Base-by-base conservation (phyloP, 2,113 vertebrate species). In the zebrafish (Danio rerio) region DNA sequence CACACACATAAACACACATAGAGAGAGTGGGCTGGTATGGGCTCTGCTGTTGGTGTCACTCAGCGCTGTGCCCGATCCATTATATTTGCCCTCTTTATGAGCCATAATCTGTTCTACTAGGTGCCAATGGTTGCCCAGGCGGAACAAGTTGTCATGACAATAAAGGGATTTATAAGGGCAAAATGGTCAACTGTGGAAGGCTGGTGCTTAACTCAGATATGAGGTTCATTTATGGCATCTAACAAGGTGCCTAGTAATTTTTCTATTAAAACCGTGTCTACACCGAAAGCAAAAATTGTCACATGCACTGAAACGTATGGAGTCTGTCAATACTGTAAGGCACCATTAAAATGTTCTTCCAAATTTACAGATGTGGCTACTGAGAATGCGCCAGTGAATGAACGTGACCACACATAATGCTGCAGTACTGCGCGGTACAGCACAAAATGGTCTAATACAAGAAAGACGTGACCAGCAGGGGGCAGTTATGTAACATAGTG, bases 61-160 rank as follows among this genome's bases (percentile, higher is more conserved):
- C 83, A 58, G 72, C 75, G 85, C 86, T 79, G 85, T 84, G 76
- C 80, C 85, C 81, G 87, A 89, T 87, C 86, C 84, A 90, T 88
- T 86, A 84, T 82, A 85, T 86, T 83, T 89, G 82, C 58, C 81
- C 9, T 52, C 84, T 62, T 89, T 31, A 76, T 88, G 88, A 88
- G 85, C 74, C 61, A 81, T 85, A 85, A 84, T 91, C 78, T 84
- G 84, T 82, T 88, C 88, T 90, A 88, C 89, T 88, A 88, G 81
- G 86, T 78, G 56, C 58, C 69, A 59, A 59, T 85, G 42, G 81
- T 87, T 73, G 65, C 76, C 65, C 42, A 55, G 82, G 20, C 16
- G 20, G 86, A 56, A 59, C 16, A 43, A 81, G 75, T 68, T 82
- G 9, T 79, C 58, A 80, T 49, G 79, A 82, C 72, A 8, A 86